phyloP scores from a whole-genome alignment of 2,888 invertebrate genomes.

The Pseudoips prasinana region DNA sequence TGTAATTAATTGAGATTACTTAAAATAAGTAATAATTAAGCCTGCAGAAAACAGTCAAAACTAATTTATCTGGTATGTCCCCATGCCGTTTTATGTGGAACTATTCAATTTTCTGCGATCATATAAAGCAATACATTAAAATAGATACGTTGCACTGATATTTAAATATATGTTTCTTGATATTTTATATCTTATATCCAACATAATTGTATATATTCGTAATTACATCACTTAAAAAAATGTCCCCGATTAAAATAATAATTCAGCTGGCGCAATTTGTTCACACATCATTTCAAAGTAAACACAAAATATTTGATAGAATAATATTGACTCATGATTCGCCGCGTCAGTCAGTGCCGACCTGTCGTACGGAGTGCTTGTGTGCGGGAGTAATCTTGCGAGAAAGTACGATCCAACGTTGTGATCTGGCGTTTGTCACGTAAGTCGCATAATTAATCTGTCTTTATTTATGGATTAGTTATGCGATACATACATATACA shows the following conservation, averaged over 20 bases:
- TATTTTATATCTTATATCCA: background rate
- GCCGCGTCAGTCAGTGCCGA: background rate
- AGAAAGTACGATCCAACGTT: background rate
- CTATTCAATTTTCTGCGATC: background rate
- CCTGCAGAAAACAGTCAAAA: conserved; percentile 7
- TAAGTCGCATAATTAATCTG: conserved; percentile 7
- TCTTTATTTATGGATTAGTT: conserved; percentile 1
- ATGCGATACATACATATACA: too few relatives aligned
- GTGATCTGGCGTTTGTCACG: conserved; percentile 6
- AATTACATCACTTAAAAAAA: background rate
- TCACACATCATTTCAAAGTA: conserved; percentile 1
- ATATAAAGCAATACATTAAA: conserved; percentile 1
- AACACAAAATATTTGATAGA: conserved; percentile 1
- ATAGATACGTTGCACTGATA: background rate
- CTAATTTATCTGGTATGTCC: conserved; percentile 7
- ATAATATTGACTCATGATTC: background rate
- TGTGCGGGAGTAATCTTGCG: background rate
- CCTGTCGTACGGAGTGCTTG: background rate
- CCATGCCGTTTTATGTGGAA: conserved; percentile 1
- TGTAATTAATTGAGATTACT: background rate
- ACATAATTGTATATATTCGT: background rate
- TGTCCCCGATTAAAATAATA: conserved; percentile 1
- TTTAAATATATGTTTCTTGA: conserved; percentile 1
- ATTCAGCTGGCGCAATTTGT: background rate
- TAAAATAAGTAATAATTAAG: background rate